Evolutionary conservation across 2,113 vertebrate genomes (phyloP).

Genomic region (Phasianus colchicus): DNA sequence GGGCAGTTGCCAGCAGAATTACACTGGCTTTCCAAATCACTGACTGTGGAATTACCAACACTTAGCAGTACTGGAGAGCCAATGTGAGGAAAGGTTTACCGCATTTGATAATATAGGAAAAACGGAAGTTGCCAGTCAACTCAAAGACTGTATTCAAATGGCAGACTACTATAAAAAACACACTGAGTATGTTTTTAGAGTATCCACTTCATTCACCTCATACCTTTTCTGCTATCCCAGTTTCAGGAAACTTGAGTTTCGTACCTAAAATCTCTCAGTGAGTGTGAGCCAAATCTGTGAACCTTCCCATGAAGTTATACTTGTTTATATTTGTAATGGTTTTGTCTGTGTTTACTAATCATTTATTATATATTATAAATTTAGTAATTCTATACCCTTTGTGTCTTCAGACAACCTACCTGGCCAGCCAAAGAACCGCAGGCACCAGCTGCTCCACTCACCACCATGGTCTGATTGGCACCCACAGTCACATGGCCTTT

Average conservation of each 20-base stretch:
- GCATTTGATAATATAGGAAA: background rate
- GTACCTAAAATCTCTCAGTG: background rate
- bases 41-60: background rate
- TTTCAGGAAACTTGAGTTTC: background rate
- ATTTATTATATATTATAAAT: background rate
- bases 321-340: background rate
- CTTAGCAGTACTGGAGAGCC: background rate
- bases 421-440: conserved; percentile 95
- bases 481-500: conserved; percentile 88
- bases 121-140: background rate
- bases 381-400: background rate
- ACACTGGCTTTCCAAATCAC: background rate
- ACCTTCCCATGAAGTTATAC: background rate
- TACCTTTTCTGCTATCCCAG: background rate
- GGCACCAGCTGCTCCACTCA: conserved; percentile 94
- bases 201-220: background rate
- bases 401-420: conserved; percentile 71
- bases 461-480: conserved; percentile 91
- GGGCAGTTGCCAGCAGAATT: background rate
- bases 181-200: background rate
- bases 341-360: background rate
- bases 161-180: background rate
- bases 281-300: background rate
- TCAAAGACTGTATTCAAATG: background rate
- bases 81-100: background rate